Evolutionary conservation across 2,113 vertebrate species (phyloP), one percentile per base, ranked within the genome.

Genomic region (Antechinus flavipes): DNA sequence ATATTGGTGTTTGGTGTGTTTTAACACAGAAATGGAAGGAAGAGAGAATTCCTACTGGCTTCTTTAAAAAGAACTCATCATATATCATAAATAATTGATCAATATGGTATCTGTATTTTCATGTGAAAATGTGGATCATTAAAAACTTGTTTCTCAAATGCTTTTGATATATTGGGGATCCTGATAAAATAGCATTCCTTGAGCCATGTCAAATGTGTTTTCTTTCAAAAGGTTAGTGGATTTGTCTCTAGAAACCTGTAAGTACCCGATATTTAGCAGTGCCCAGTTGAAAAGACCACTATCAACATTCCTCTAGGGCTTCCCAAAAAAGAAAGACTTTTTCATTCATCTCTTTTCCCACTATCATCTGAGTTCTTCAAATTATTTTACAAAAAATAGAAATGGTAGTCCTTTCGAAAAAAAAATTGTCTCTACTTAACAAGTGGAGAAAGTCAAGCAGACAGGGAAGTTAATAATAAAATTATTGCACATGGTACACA

Each of bases 131-230:
- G 8, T 89, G 96, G 16, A 49, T 97, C 94, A 94, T 54, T 94
- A 96, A 46, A 47, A 91, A 27, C 11, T 93, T 94, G 91, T 94
- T 54, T 97, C 54, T 95, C 93, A 93, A 94, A 97, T 54, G 90
- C 1, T 49, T 68, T 94, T 84, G 27, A 97, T 98, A 96, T 95
- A 91, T 68, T 95, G 90, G 30, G 92, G 58, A 53, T 94, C 54
- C 90, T 55, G 93, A 22, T 96, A 94, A 97, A 95, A 91, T 92
- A 90, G 92, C 94, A 93, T 19, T 19, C 16, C 61, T 76, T 76
- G 4, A 76, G 5, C 35, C 61, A n/a, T 76, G 5, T 19, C 35
- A 76, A 11, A 58, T 14, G 35, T 25, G 14, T 68, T 30, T 68
- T 68, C 11, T 35, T 89, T 0, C 23, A 49, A 42, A 90, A 25